Base-by-base conservation (phyloP, 2,797 vertebrate genomes). In the Helarctos malayanus region DNA sequence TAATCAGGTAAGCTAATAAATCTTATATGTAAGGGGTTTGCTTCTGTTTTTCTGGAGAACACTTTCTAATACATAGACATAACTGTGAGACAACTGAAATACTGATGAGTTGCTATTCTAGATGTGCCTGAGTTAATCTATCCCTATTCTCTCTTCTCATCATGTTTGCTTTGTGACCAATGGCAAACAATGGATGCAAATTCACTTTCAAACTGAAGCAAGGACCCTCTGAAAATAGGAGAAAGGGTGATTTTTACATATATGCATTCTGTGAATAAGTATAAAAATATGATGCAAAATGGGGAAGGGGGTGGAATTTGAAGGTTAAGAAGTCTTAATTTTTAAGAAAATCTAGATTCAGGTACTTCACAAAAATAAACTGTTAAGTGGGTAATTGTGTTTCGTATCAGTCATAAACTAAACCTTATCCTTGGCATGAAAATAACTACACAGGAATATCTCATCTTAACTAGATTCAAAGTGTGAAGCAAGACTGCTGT, bases 391-490 rank as follows among this genome's bases (percentile, higher is more conserved):
- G 4, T 59, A 54, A 54, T 95, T 75, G 35, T 87, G 8, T 56
- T 97, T 96, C 38, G 47, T 38, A 73, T 41, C 14, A 98, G 29
- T 54, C 94, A 69, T 56, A 79, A 82, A 81, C 27, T 29, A 57
- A 15, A 59, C 29, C 45, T 78, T 89, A 80, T 57, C 59, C 14
- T 94, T 94, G 79, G 61, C 76, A 95, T 73, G 16, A 97, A 96
- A 96, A 97, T 29, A 92, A 32, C 27, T 65, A 54, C 23, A 87
- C 56, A 92, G 69, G 63, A 61, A 82, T 3, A 82, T 57, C 92
- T 85, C 29, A 81, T 80, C 47, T 96, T 94, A 95, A 93, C 47
- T 96, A 93, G 35, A 91, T 97, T 98, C 63, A 65, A 95, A 98
- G 63, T 61, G 73, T 92, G 84, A 97, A 88, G 18, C 52, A 87